These are phyloP conservation scores for Galerucella calmariensis DNA, from an alignment of 2,888 invertebrate species.

Conservation along the genomic window DNA sequence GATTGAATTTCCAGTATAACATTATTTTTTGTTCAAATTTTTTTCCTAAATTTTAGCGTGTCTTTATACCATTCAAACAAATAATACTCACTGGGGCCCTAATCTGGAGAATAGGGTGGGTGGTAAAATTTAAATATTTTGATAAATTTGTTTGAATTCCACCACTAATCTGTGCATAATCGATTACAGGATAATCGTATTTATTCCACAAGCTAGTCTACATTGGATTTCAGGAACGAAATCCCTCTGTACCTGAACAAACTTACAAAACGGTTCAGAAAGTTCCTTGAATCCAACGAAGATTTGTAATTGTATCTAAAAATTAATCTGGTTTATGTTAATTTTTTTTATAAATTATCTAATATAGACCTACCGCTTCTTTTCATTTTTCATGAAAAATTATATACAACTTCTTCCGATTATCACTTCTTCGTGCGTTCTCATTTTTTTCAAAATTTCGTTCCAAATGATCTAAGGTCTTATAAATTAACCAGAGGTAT, in stretches of 20 bases:
- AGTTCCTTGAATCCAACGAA: slow-evolving; percentile 52
- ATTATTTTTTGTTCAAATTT: too few species aligned
- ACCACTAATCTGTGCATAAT: background rate
- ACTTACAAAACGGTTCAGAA: slow-evolving; percentile 46
- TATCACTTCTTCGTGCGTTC: background rate
- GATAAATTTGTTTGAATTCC: too few species aligned
- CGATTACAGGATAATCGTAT: background rate
- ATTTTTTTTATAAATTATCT: slow-evolving; percentile 60
- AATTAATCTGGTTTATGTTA: slow-evolving; percentile 39
- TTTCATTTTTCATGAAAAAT: slow-evolving; percentile 65
- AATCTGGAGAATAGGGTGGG: background rate
- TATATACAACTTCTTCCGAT: slow-evolving; percentile 23
- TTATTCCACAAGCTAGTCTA: slow-evolving; percentile 27
- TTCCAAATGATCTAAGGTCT: too few species aligned
- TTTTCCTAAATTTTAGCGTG: too few species aligned
- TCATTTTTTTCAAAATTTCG: too few species aligned
- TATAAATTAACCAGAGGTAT: too few species aligned
- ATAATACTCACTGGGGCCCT: slow-evolving; percentile 21
- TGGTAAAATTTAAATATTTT: too few species aligned
- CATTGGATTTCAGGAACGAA: slow-evolving; percentile 41
- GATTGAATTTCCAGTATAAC: too few species aligned
- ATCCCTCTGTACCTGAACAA: slow-evolving; percentile 43
- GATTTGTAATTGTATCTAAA: slow-evolving; percentile 13
- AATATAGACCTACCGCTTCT: slow-evolving; percentile 66
- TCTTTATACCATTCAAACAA: background rate